A percentile compares a stretch with the other conserved stretches of the same genome.
phyloP scores from a whole-genome alignment of 2,888 invertebrate genomes.

The Spodoptera exigua region DNA sequence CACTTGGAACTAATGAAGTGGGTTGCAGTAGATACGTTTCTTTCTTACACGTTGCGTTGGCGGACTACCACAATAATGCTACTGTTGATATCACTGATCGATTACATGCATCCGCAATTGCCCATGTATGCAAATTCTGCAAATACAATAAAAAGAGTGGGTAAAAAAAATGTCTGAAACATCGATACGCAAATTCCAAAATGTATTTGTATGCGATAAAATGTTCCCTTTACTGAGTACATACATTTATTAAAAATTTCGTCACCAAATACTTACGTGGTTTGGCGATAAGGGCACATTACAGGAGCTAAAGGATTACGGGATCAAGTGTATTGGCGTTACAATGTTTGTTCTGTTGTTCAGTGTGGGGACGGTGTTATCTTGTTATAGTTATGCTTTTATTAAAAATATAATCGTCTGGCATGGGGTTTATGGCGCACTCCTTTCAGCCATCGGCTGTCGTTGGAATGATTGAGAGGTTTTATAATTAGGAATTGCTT shows the following conservation, averaged over 20 bases:
- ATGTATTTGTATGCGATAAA: conserved; percentile 29
- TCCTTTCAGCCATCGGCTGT: conserved; percentile 41
- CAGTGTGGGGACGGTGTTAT: conserved; percentile 71
- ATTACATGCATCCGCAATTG: conserved; percentile 6
- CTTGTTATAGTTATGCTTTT: conserved; percentile 56
- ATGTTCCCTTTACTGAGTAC: conserved; percentile 26
- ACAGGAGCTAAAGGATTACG: conserved; percentile 73
- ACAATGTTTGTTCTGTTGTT: conserved; percentile 73
- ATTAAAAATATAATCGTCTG: conserved; percentile 56
- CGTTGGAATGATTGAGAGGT: conserved; percentile 34
- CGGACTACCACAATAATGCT: conserved; percentile 34
- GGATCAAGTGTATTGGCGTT: conserved; percentile 72
- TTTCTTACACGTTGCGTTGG: conserved; percentile 24
- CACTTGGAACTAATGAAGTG: conserved; percentile 46
- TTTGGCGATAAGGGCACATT: conserved; percentile 58
- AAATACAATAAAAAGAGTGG: no score
- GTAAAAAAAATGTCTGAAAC: background rate
- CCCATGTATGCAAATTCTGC: background rate
- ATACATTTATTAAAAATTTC: conserved; percentile 52
- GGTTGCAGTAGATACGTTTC: conserved; percentile 24
- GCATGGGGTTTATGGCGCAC: conserved; percentile 46
- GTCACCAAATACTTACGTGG: conserved; percentile 44
- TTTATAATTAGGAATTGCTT: conserved; percentile 29
- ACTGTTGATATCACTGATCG: conserved; percentile 37
- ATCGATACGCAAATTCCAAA: conserved; percentile 1